Evolutionary conservation across 1,140 invertebrate species (phyloP).

Genomic region (Mactra quadrangularis): DNA sequence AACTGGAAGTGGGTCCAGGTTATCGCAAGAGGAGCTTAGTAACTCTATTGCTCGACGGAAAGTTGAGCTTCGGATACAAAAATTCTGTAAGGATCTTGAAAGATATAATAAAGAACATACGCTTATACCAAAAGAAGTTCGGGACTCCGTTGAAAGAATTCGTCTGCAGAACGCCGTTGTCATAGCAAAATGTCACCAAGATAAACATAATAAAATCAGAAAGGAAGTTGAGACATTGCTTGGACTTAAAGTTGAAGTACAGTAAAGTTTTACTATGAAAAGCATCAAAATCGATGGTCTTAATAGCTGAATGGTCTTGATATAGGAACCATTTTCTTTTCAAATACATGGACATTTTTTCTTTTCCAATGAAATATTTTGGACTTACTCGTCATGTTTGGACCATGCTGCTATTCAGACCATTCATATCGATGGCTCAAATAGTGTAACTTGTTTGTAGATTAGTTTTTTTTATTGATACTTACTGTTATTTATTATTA

Average conservation of each 20-base stretch:
- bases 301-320: no score
- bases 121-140: conserved; percentile 33
- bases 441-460: no score
- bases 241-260: neutral
- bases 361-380: no score
- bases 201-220: conserved; percentile 9
- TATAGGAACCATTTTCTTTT: no score
- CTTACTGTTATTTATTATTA: no score
- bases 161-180: conserved; percentile 42
- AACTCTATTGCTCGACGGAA: conserved; percentile 13
- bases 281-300: no score
- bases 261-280: no score
- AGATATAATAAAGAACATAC: conserved; percentile 5
- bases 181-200: neutral
- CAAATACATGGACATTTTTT: no score
- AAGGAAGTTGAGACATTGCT: conserved; percentile 12
- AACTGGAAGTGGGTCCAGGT: neutral
- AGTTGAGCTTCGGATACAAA: conserved; percentile 25
- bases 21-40: conserved; percentile 12
- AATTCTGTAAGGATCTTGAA: conserved; percentile 46
- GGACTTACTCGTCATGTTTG: no score
- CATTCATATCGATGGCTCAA: no score
- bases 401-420: no score
- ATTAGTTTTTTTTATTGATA: no score
- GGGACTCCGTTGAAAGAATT: conserved; percentile 36